A percentile compares a stretch with the other conserved stretches of the same genome.
phyloP scores from a whole-genome alignment of 2,888 invertebrate species.

The Tryphoninae sp. region DNA sequence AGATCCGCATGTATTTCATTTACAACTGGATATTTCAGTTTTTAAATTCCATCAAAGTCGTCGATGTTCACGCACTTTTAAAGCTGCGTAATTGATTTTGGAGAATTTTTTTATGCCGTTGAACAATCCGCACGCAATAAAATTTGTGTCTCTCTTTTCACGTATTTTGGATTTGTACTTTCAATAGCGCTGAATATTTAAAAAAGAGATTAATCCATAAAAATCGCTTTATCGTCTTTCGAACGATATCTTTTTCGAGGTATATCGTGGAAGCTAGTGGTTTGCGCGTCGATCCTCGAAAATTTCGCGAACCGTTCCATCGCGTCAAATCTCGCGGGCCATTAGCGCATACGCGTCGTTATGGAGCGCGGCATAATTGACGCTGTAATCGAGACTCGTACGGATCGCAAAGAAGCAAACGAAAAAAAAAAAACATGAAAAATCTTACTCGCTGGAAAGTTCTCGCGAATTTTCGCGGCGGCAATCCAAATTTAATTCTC shows the following conservation, averaged over 20 bases:
- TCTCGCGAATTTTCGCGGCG: slow-evolving; percentile 39
- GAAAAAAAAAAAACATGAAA: slow-evolving; percentile 3
- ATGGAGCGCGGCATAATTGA: neutral
- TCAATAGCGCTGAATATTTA: neutral
- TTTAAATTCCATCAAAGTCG: neutral
- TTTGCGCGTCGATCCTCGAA: too few relatives aligned
- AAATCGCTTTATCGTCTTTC: too few relatives aligned
- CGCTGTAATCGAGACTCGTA: slow-evolving; percentile 30
- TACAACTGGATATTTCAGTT: neutral
- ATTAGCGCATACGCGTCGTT: slow-evolving; percentile 27
- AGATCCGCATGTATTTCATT: too few relatives aligned
- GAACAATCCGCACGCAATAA: neutral
- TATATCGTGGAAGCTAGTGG: too few relatives aligned
- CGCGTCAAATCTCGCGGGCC: neutral
- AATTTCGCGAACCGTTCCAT: neutral
- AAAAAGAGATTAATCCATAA: too few relatives aligned
- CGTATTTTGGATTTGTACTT: neutral
- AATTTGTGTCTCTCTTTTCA: neutral
- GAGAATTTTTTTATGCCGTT: too few relatives aligned
- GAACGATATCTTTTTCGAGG: too few relatives aligned
- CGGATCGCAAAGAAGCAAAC: slow-evolving; percentile 9
- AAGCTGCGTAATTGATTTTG: too few relatives aligned
- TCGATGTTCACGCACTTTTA: neutral
- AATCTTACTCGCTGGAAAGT: slow-evolving; percentile 7
- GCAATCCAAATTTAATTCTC: slow-evolving; percentile 68